Base-by-base conservation (phyloP, 2,113 vertebrate species). In the Halichoeres trimaculatus region DNA sequence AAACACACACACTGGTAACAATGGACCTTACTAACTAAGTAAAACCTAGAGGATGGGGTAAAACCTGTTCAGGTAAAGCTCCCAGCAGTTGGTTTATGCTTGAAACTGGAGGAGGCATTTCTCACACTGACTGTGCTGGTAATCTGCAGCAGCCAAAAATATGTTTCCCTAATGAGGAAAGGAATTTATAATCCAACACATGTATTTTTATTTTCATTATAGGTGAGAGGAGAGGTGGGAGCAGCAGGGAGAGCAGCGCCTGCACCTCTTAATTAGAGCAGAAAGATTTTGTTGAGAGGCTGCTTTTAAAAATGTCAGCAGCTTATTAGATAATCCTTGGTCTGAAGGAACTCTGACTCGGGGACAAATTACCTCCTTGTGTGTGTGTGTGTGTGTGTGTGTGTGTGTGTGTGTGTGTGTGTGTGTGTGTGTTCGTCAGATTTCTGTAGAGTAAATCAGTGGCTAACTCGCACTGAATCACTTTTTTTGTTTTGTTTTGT, bases 171-270 rank as follows among this genome's bases (percentile, higher is more conserved):
- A 58, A 23, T 22, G 23, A 41, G 11, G 19, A 63, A 51, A 75
- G 40, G 54, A 51, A 79, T 81, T 75, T 38, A 62, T 77, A 78
- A 85, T 82, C 74, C 51, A 57, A 47, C 14, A 4, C 53, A 35
- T 65, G 51, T n/a, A n/a, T 30, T 14, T 73, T 50, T 80, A 38
- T 70, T 74, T 35, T 52, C 10, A 47, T 51, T 35, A 66, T 40
- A 61, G 34, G 12, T 58, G 34, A 51, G 38, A 36, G 24, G 35
- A 2, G 35, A 2, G 3, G 14, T 20, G 13, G 67, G 20, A 40
- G 56, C 24, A 2, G 35, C 4, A 13, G 20, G 16, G 57, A 78
- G 61, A 65, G 61, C 10, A 2, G 1, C 13, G 64, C 34, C 55
- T 53, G 47, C 23, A 30, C 45, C 23, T 64, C 47, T 79, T 62